phyloP scores from a whole-genome alignment of 2,888 invertebrate species.

The Drosophila neutralis region DNA sequence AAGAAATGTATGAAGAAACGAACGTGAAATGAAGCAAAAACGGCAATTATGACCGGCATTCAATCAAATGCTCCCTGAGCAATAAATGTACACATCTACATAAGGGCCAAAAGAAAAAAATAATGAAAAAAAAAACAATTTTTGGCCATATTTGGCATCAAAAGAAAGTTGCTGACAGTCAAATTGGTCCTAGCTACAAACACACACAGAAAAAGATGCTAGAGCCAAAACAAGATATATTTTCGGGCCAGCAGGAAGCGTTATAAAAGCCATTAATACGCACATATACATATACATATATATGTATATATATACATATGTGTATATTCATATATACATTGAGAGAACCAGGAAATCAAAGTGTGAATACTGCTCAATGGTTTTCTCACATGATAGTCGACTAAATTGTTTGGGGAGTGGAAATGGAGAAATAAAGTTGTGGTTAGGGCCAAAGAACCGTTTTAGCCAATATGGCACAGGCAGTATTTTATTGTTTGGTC shows the following conservation, averaged over 20 bases:
- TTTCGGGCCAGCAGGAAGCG: slow-evolving; percentile 59
- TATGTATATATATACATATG: background rate
- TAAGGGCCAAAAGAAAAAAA: background rate
- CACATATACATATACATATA: background rate
- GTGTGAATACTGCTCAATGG: slow-evolving; percentile 64
- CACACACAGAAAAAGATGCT: slow-evolving; percentile 1
- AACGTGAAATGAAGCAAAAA: slow-evolving; percentile 56
- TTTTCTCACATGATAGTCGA: slow-evolving; percentile 49
- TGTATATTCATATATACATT: background rate
- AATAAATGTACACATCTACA: slow-evolving; percentile 17
- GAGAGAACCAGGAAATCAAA: slow-evolving; percentile 60
- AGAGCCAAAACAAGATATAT: slow-evolving; percentile 47
- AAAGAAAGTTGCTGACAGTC: slow-evolving; percentile 72
- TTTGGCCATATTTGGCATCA: slow-evolving; percentile 56
- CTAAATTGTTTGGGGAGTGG: slow-evolving; percentile 13
- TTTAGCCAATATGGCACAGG: slow-evolving; percentile 56
- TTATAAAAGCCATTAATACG: slow-evolving; percentile 76
- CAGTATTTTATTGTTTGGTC: slow-evolving; percentile 71
- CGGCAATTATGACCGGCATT: slow-evolving; percentile 73
- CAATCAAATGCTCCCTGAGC: slow-evolving; percentile 64
- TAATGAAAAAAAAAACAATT: slow-evolving; percentile 20
- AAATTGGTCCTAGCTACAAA: slow-evolving; percentile 61
- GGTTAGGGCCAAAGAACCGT: slow-evolving; percentile 47
- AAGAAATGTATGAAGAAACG: slow-evolving; percentile 43
- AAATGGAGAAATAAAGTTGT: background rate